These are phyloP conservation scores for Cinara cedri DNA, from an alignment of 2,888 invertebrate species.

Conservation along the genomic window DNA sequence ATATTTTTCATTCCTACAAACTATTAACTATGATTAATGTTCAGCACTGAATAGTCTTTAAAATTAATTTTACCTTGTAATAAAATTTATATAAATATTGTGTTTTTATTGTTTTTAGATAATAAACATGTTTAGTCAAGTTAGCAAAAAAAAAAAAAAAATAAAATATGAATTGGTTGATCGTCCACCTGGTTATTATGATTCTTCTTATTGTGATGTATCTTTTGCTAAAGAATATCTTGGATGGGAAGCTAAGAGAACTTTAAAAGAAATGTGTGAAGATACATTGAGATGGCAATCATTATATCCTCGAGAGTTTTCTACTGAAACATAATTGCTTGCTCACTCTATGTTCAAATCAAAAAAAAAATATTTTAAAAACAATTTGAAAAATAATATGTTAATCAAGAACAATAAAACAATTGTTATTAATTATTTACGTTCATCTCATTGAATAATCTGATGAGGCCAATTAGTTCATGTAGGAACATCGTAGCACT, in stretches of 20 bases:
- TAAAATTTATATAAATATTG: background rate
- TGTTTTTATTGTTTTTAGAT: constrained; percentile 57
- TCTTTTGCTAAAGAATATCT: constrained; percentile 76
- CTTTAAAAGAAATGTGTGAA: constrained; percentile 80
- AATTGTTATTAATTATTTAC: too few relatives aligned
- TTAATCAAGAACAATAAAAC: background rate
- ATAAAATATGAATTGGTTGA: constrained; percentile 76
- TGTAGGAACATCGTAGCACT: too few relatives aligned
- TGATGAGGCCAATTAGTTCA: too few relatives aligned
- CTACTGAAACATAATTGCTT: constrained; percentile 43
- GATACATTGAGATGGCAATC: constrained; percentile 91
- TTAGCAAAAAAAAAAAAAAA: constrained; percentile 71
- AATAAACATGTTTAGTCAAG: constrained; percentile 59
- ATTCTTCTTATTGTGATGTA: constrained; percentile 83
- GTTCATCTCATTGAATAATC: too few relatives aligned
- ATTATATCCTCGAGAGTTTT: constrained; percentile 78
- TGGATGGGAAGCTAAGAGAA: constrained; percentile 79
- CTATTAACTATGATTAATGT: too few relatives aligned
- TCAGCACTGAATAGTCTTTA: too few relatives aligned
- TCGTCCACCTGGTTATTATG: constrained; percentile 84
- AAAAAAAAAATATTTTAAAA: background rate
- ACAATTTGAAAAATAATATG: background rate
- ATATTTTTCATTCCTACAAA: too few relatives aligned
- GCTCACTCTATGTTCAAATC: background rate
- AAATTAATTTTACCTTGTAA: too few relatives aligned